Percentiles rank a stretch among this genome's conserved stretches.
Evolutionary conservation across 2,888 invertebrate genomes (phyloP).

Genomic region (Vandiemenella viatica): DNA sequence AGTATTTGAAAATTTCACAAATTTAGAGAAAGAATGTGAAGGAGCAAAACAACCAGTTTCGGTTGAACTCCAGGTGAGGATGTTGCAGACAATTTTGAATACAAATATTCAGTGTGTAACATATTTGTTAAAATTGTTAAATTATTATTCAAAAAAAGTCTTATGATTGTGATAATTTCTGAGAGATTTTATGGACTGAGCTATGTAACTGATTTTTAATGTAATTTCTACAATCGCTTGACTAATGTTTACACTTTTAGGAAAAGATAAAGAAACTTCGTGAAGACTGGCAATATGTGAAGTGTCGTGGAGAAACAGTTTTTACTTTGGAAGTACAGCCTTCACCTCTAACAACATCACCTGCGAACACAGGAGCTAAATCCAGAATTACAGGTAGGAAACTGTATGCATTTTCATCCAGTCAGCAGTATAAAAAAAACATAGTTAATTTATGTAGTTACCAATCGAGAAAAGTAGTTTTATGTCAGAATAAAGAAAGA

Average conservation of each 20-base stretch:
- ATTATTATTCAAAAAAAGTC: too few relatives aligned
- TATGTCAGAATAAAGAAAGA: too few relatives aligned
- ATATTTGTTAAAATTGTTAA: too few relatives aligned
- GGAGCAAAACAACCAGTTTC: constrained; percentile 32
- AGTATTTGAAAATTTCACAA: constrained; percentile 45
- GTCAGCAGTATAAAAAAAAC: too few relatives aligned
- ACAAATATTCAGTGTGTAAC: background rate
- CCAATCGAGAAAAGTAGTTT: too few relatives aligned
- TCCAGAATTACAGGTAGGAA: too few relatives aligned
- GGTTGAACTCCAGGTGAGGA: constrained; percentile 32
- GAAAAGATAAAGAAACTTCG: constrained; percentile 36
- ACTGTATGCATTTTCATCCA: too few relatives aligned
- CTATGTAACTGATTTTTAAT: background rate
- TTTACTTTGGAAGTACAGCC: constrained; percentile 21
- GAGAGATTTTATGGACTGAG: background rate
- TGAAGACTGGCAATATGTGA: constrained; percentile 37
- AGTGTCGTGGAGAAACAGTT: constrained; percentile 24
- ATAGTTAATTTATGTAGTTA: too few relatives aligned
- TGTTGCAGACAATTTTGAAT: too few relatives aligned
- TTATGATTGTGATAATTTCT: background rate
- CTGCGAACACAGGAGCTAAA: too few relatives aligned
- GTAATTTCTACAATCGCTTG: background rate
- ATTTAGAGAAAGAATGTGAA: constrained; percentile 40
- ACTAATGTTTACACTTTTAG: constrained; percentile 21
- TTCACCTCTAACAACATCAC: background rate